These are phyloP conservation scores for Grammomys dolichurus DNA, from an alignment of 2,113 vertebrate genomes.

Conservation along the genomic window DNA sequence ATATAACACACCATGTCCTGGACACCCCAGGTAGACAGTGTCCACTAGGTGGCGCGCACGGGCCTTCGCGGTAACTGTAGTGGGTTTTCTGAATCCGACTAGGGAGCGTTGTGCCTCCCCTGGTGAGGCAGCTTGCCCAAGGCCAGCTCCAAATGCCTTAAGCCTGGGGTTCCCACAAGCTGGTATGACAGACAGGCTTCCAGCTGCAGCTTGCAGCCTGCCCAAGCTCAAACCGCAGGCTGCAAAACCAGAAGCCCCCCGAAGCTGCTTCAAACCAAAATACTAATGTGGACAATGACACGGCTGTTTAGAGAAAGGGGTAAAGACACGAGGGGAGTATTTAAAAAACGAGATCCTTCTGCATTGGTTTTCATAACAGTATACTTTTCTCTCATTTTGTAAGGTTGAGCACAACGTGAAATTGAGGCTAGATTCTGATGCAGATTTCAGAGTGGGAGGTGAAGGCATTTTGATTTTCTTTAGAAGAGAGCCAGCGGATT, in stretches of 20 bases:
- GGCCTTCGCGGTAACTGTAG: not conserved
- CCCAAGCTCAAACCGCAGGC: not conserved
- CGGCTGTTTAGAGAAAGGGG: not conserved
- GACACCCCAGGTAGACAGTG: not conserved
- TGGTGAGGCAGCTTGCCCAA: not conserved
- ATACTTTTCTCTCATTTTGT: not conserved
- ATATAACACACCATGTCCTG: not conserved
- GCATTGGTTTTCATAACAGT: not conserved
- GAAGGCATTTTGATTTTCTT: constrained; percentile 36
- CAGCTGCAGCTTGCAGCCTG: not conserved
- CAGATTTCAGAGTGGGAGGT: constrained; percentile 37
- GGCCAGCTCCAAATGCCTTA: not conserved
- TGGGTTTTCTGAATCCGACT: not conserved
- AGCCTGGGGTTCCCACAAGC: not conserved
- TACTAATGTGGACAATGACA: not conserved
- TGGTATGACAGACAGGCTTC: not conserved
- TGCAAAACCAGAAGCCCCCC: not conserved
- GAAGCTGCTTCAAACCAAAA: not conserved
- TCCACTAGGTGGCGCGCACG: constrained; percentile 83
- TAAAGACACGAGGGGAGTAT: not conserved
- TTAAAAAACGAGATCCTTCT: not conserved
- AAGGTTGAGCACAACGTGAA: constrained; percentile 24
- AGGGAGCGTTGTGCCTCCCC: not conserved
- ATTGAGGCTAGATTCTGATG: not conserved
- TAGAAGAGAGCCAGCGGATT: not conserved